phyloP scores from a whole-genome alignment of 1,140 invertebrate species.

The Pseudomyrmex sp. region DNA sequence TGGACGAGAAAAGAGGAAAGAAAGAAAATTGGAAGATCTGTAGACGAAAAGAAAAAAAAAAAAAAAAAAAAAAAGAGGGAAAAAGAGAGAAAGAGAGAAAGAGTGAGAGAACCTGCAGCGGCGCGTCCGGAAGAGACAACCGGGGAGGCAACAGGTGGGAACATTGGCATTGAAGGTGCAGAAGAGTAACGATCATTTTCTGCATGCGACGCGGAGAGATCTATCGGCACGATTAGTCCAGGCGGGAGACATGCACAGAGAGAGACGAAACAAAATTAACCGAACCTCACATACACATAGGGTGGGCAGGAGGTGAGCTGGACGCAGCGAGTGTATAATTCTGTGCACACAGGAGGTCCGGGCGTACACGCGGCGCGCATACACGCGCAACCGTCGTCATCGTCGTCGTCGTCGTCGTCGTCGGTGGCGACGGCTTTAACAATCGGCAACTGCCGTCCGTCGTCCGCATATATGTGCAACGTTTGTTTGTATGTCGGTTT shows the following conservation, averaged over 20 bases:
- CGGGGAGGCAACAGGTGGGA: constrained; percentile 83
- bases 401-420: too few relatives aligned
- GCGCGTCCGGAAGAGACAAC: constrained; percentile 74
- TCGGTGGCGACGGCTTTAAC: constrained; percentile 38
- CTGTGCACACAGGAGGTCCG: constrained; percentile 63
- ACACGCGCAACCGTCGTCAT: constrained; percentile 24
- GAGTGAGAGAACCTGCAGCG: constrained; percentile 62
- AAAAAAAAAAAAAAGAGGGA: background rate
- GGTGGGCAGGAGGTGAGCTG: constrained; percentile 61
- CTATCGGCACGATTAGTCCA: constrained; percentile 8
- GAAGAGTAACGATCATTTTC: constrained; percentile 4
- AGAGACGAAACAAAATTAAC: constrained; percentile 66
- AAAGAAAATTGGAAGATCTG: constrained; percentile 21
- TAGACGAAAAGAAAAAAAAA: constrained; percentile 1
- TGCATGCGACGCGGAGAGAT: background rate
- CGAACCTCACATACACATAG: constrained; percentile 7
- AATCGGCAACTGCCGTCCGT: constrained; percentile 47
- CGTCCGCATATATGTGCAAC: background rate
- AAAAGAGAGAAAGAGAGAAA: constrained; percentile 16
- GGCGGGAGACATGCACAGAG: constrained; percentile 41
- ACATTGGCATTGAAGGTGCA: constrained; percentile 19
- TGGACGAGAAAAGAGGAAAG: constrained; percentile 25
- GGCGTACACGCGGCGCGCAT: constrained; percentile 48
- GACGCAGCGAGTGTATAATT: constrained; percentile 65
- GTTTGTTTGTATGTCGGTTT: constrained; percentile 52